phyloP scores from a whole-genome alignment of 2,888 invertebrate species.

The Bugula neritina region DNA sequence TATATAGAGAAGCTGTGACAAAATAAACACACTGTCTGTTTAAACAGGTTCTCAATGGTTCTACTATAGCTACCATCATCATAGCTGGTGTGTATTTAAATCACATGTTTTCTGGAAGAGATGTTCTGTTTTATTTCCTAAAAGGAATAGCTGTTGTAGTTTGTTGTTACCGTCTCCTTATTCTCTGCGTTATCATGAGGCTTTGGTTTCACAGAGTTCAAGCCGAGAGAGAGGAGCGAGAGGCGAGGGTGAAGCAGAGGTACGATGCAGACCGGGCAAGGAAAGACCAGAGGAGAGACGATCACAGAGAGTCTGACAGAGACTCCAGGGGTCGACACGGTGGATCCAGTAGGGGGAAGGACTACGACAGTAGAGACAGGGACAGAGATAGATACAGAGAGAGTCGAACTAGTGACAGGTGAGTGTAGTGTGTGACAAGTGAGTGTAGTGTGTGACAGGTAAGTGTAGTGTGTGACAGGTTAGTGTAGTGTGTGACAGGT shows the following conservation, averaged over 20 bases:
- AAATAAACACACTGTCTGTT: too few species aligned
- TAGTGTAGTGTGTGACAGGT: not conserved
- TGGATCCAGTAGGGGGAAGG: not conserved
- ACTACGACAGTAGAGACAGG: not conserved
- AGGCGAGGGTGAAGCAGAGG: constrained; percentile 12
- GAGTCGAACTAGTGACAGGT: not conserved
- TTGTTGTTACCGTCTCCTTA: too few species aligned
- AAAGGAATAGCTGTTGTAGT: too few species aligned
- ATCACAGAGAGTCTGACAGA: too few species aligned
- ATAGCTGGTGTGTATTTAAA: too few species aligned
- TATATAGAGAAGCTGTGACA: too few species aligned
- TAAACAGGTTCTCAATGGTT: too few species aligned
- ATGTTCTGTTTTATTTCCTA: too few species aligned
- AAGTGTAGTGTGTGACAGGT: not conserved
- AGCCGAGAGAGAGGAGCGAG: constrained; percentile 2
- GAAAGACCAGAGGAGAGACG: not conserved
- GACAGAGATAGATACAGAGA: constrained; percentile 8
- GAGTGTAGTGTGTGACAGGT: not conserved
- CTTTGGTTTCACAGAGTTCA: too few species aligned
- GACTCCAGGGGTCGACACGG: not conserved
- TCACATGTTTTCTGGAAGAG: too few species aligned
- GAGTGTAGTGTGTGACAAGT: not conserved
- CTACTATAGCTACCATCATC: too few species aligned
- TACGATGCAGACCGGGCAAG: not conserved
- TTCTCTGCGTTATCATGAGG: too few species aligned